A percentile compares a stretch with the other conserved stretches of the same genome.
Evolutionary conservation across 2,888 invertebrate genomes (phyloP).

Genomic region (Rhorus exstirpatorius): DNA sequence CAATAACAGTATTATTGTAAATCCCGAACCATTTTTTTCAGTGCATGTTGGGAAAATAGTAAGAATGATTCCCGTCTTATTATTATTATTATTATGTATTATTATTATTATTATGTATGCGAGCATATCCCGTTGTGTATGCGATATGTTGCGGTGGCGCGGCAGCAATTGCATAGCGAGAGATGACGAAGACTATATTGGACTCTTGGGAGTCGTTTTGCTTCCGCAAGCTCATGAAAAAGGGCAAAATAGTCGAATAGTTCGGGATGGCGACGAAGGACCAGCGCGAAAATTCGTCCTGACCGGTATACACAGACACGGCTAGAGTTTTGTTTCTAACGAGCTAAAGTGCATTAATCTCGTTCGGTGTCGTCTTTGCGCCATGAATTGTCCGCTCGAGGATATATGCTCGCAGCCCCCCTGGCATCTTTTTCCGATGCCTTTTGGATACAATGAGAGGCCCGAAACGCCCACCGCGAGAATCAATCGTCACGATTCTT

Average conservation of each 20-base stretch:
- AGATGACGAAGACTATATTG: constrained; percentile 69
- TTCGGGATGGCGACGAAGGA: not conserved
- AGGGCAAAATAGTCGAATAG: not conserved
- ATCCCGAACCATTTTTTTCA: too few species aligned
- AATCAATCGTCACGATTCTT: constrained; percentile 41
- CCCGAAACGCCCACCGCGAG: constrained; percentile 71
- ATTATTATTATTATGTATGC: too few species aligned
- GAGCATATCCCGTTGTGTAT: constrained; percentile 1
- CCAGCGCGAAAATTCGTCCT: constrained; percentile 20
- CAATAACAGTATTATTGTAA: too few species aligned
- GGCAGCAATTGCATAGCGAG: constrained; percentile 25
- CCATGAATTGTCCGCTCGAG: constrained; percentile 45
- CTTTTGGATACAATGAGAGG: constrained; percentile 58
- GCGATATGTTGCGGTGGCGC: not conserved
- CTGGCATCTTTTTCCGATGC: constrained; percentile 25
- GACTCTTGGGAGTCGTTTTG: constrained; percentile 75
- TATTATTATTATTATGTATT: too few species aligned
- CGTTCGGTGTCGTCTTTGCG: constrained; percentile 68
- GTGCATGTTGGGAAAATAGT: constrained; percentile 70
- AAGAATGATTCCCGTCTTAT: constrained; percentile 61
- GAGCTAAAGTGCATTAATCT: constrained; percentile 76
- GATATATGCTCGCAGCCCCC: not conserved
- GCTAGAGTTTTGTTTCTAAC: constrained; percentile 72
- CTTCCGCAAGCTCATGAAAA: not conserved
- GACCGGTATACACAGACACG: constrained; percentile 44